A percentile compares a stretch with the other conserved stretches of the same genome.
Conservation (phyloP, 2,797 vertebrate genomes). For the Phylloscopus collybita region DNA sequence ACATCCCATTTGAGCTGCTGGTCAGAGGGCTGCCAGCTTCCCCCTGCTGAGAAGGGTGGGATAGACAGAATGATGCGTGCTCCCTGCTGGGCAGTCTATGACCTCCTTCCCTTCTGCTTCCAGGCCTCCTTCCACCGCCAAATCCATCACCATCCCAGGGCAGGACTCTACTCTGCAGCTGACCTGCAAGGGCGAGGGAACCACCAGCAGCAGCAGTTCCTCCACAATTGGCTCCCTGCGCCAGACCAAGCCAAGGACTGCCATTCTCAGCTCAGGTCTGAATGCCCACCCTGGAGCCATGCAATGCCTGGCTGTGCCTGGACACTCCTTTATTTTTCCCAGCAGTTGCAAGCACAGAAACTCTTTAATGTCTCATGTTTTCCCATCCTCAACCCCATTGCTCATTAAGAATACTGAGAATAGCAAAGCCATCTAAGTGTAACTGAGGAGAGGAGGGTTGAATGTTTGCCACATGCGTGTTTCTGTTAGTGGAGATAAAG, state of each 20-base stretch:
- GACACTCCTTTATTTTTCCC: background rate
- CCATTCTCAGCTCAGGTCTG: constrained; percentile 88
- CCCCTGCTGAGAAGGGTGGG: background rate
- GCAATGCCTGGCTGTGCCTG: background rate
- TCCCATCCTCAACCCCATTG: background rate
- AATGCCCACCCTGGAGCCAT: background rate
- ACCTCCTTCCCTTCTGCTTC: background rate
- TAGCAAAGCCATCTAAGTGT: background rate
- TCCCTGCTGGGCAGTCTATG: background rate
- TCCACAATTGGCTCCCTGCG: constrained; percentile 81
- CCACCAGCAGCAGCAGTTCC: constrained; percentile 71
- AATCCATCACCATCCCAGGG: constrained; percentile 89
- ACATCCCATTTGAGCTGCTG: fast-evolving
- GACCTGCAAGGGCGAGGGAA: constrained; percentile 95
- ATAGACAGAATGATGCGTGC: background rate
- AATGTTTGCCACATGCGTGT: background rate
- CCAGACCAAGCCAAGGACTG: constrained; percentile 82
- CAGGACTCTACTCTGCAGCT: constrained; percentile 91
- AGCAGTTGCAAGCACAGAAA: background rate
- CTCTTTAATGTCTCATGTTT: background rate
- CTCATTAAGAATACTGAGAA: background rate
- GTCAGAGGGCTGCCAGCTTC: background rate
- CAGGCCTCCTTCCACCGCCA: constrained; percentile 91
- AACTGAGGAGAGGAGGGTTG: background rate
- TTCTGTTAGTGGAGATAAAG: background rate